Base-by-base conservation (phyloP, 2,888 invertebrate species). In the Eupithecia vulgata region DNA sequence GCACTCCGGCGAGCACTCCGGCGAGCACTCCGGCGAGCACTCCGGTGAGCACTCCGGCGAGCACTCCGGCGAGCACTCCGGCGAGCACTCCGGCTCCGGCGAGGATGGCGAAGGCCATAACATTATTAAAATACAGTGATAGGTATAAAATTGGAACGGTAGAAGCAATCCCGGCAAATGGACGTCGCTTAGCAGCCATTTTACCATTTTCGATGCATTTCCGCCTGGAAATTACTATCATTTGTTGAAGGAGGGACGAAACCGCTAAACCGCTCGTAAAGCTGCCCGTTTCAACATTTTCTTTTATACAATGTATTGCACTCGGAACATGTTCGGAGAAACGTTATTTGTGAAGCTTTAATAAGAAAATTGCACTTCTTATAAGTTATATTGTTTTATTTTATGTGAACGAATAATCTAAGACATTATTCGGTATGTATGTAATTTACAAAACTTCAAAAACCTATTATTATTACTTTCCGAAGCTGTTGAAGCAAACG, bases 151-250 rank as follows among this genome's bases (percentile, higher is more conserved):
- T 91, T 90, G 87, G 84, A 89, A 85, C 83, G 85, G 86, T 83
- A 86, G 86, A 87, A 90, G 89, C 91, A 90, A 92, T 92, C 88
- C 86, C 87, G 80, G 87, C 85, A 89, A 93, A 92, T 92, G 88
- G 91, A 83, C 82, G 84, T 83, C 91, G 89, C 92, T 93, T 92
- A 93, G 90, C 90, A 87, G 87, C 90, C 90, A 92, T 93, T 93
- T 90, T 87, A 88, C 89, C 89, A 91, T 91, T 91, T 72, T 90
- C 87, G 90, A 92, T 93, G 93, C 93, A 93, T 92, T 93, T 92
- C 93, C 92, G 88, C 81, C 81, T 87, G 89, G 90, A 91, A 92
- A 92, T 94, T 89, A 91, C 92, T 91, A 89, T 88, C 91, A 93
- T 93, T 93, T 90, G 89, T 90, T 88, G 86, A 87, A 89, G 89